Evolutionary conservation across 2,113 vertebrate species (phyloP).

Genomic region (Agapornis roseicollis): DNA sequence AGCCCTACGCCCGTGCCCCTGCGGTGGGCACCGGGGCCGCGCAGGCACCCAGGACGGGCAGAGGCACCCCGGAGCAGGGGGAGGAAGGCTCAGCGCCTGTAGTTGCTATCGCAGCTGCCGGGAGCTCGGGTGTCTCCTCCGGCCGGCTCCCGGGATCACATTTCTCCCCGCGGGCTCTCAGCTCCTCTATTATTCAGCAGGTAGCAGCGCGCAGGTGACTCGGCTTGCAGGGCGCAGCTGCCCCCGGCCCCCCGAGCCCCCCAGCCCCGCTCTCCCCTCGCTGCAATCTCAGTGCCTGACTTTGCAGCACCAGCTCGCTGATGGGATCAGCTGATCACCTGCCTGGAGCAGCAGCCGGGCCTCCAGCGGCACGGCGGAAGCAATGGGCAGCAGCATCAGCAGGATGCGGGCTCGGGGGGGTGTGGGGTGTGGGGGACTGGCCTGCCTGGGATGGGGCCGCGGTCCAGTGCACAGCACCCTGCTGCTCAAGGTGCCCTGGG

Average conservation of each 20-base stretch:
- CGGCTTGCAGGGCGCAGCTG: constrained; percentile 17
- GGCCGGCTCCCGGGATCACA: constrained; percentile 17
- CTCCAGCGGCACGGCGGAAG: accelerated
- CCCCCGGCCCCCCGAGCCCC: not conserved
- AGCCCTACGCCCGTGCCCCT: not conserved
- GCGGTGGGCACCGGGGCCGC: not conserved
- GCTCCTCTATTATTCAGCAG: constrained; percentile 67
- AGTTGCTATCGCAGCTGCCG: not conserved
- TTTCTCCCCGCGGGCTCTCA: constrained; percentile 32
- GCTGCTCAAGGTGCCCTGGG: not conserved
- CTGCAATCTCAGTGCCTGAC: constrained; percentile 51
- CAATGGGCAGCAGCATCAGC: accelerated
- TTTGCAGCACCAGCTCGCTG: not conserved
- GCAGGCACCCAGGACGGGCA: not conserved
- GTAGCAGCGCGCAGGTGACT: constrained; percentile 47
- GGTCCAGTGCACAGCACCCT: not conserved
- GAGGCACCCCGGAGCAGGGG: not conserved
- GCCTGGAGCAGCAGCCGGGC: not conserved
- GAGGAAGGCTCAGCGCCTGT: not conserved
- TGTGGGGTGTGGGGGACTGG: not conserved
- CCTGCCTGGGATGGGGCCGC: accelerated
- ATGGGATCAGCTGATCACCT: constrained; percentile 24
- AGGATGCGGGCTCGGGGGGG: not conserved
- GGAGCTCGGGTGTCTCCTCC: constrained; percentile 23
- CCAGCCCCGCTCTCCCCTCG: not conserved